Conservation (phyloP, 2,113 vertebrate genomes). For the Aldabrachelys gigantea region DNA sequence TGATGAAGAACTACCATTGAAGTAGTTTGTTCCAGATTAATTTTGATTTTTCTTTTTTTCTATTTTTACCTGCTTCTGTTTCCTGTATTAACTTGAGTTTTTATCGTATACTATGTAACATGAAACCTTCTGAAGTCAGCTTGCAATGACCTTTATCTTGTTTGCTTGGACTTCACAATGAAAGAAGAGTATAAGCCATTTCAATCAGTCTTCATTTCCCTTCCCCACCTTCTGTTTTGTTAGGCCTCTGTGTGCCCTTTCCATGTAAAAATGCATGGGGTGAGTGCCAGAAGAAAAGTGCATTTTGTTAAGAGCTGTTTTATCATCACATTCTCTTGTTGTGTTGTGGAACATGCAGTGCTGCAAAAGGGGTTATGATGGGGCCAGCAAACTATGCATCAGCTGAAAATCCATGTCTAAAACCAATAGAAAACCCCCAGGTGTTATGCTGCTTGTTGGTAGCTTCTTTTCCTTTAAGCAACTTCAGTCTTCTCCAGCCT, state of each 20-base stretch:
- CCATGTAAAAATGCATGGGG: neutral
- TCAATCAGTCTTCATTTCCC: neutral
- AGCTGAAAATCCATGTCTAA: neutral
- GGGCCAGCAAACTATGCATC: neutral
- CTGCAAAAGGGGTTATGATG: neutral
- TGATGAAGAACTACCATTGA: neutral
- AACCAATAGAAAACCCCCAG: neutral
- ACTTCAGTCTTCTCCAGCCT: neutral
- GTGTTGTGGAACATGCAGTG: neutral
- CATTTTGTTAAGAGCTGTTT: neutral
- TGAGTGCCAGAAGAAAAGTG: neutral
- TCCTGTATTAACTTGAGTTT: neutral
- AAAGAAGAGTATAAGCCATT: neutral
- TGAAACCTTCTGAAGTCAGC: neutral
- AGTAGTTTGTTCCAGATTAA: neutral
- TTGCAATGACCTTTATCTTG: neutral
- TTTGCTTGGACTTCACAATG: neutral
- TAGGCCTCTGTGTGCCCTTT: too few relatives aligned
- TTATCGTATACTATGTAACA: neutral
- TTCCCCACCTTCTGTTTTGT: neutral
- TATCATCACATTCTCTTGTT: neutral
- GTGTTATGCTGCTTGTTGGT: neutral
- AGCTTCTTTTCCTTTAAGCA: neutral
- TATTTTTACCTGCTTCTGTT: neutral
- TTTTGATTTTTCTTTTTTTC: neutral